Evolutionary conservation across 1,140 invertebrate species (phyloP).

Genomic region (Littorina saxatilis): DNA sequence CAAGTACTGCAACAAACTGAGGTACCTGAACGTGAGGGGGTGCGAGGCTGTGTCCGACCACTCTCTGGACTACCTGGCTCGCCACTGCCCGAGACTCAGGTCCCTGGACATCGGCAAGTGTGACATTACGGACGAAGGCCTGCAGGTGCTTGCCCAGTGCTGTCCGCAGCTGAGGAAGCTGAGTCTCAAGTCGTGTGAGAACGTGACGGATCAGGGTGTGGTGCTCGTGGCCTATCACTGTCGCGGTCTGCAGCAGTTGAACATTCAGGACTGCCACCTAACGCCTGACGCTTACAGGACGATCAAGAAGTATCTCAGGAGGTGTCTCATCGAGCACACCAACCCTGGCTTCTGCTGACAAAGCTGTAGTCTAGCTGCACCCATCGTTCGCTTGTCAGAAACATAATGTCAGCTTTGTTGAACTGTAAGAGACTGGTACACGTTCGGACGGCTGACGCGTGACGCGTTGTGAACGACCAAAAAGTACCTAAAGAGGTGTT

Average conservation of each 20-base stretch:
- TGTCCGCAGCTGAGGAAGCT: slow-evolving; percentile 94
- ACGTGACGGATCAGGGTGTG: slow-evolving; percentile 90
- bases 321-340: slow-evolving; percentile 95
- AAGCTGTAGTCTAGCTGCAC: neutral
- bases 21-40: slow-evolving; percentile 92
- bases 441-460: too few species aligned
- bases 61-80: slow-evolving; percentile 87
- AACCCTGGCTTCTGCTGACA: slow-evolving; percentile 86
- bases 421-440: neutral
- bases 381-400: too few species aligned
- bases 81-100: slow-evolving; percentile 87
- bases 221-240: slow-evolving; percentile 89
- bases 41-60: slow-evolving; percentile 95
- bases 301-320: slow-evolving; percentile 92
- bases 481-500: neutral
- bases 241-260: slow-evolving; percentile 89
- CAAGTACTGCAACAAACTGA: slow-evolving; percentile 89
- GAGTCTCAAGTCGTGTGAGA: slow-evolving; percentile 91
- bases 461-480: too few species aligned
- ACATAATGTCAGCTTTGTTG: neutral
- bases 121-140: slow-evolving; percentile 91
- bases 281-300: slow-evolving; percentile 92
- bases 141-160: slow-evolving; percentile 89
- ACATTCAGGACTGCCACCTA: slow-evolving; percentile 91
- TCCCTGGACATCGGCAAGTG: slow-evolving; percentile 94